Evolutionary conservation across 2,113 vertebrate genomes (phyloP).

Genomic region (Prionailurus bengalensis): DNA sequence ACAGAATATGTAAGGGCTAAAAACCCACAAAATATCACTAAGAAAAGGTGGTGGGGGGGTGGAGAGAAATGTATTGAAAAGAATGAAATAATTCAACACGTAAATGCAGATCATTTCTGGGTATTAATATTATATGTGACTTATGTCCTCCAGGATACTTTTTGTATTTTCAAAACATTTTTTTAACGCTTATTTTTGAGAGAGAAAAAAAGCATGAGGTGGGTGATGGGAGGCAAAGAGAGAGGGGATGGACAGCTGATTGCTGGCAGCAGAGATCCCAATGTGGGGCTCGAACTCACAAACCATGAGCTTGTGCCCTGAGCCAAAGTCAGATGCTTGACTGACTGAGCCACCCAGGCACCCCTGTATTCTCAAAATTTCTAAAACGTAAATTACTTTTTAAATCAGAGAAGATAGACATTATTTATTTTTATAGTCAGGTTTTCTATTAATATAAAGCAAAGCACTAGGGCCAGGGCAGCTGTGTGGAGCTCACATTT

Average conservation of each 20-base stretch:
- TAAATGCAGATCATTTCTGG: neutral
- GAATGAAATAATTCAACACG: constrained; percentile 27
- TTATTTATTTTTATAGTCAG: neutral
- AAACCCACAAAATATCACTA: neutral
- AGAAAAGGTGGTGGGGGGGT: neutral
- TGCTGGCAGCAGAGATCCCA: too few relatives aligned
- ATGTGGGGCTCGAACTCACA: too few relatives aligned
- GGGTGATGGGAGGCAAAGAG: too few relatives aligned
- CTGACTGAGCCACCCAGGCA: too few relatives aligned
- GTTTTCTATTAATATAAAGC: neutral
- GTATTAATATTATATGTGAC: neutral
- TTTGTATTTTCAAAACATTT: constrained; percentile 9
- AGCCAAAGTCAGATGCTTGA: too few relatives aligned
- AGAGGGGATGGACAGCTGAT: too few relatives aligned
- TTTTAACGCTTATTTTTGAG: too few relatives aligned
- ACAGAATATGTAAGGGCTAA: neutral
- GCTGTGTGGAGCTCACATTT: neutral
- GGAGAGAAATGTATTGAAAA: neutral
- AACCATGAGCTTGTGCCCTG: too few relatives aligned
- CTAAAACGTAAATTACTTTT: neutral
- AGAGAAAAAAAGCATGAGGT: too few relatives aligned
- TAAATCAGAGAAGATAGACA: constrained; percentile 4
- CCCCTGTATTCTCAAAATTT: neutral
- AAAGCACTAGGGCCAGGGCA: neutral
- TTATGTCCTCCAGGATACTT: neutral